Evolutionary conservation across 2,797 vertebrate species (phyloP).

Genomic region (Odontamblyopus rebecca): DNA sequence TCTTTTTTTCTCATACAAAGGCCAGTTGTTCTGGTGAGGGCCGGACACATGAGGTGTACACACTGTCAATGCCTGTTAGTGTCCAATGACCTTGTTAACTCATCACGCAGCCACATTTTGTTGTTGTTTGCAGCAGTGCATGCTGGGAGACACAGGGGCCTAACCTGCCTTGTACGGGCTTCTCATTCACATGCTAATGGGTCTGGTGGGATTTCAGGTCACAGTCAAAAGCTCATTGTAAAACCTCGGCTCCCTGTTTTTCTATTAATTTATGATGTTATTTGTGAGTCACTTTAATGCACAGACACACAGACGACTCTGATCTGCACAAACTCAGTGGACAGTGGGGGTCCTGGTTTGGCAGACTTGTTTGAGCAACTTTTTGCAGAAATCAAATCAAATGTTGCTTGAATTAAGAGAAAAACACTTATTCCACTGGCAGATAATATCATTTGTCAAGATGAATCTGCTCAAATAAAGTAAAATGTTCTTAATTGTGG

Average conservation of each 20-base stretch:
- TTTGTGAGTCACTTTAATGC: conserved; percentile 64
- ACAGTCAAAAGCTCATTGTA: conserved; percentile 58
- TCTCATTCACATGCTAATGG: conserved; percentile 72
- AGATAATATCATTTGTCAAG: too few species aligned
- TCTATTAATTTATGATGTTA: conserved; percentile 61
- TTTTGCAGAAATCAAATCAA: too few species aligned
- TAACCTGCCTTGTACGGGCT: conserved; percentile 49
- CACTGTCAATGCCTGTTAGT: conserved; percentile 15
- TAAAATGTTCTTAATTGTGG: too few species aligned
- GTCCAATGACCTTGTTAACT: conserved; percentile 43
- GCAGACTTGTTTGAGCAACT: too few species aligned
- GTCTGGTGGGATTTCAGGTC: conserved; percentile 53
- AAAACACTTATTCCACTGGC: too few species aligned
- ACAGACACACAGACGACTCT: conserved; percentile 20
- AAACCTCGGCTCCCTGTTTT: conserved; percentile 45
- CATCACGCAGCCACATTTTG: conserved; percentile 46
- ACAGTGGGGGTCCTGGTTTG: conserved; percentile 13
- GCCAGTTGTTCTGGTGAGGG: background rate
- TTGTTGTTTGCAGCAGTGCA: conserved; percentile 51
- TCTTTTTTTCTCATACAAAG: conserved; percentile 1
- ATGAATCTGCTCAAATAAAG: too few species aligned
- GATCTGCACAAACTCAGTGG: conserved; percentile 13
- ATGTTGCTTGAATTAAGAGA: too few species aligned
- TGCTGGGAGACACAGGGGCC: conserved; percentile 39
- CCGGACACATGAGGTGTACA: background rate